Evolutionary conservation across 2,888 invertebrate genomes (phyloP).

Genomic region (Dione juno): DNA sequence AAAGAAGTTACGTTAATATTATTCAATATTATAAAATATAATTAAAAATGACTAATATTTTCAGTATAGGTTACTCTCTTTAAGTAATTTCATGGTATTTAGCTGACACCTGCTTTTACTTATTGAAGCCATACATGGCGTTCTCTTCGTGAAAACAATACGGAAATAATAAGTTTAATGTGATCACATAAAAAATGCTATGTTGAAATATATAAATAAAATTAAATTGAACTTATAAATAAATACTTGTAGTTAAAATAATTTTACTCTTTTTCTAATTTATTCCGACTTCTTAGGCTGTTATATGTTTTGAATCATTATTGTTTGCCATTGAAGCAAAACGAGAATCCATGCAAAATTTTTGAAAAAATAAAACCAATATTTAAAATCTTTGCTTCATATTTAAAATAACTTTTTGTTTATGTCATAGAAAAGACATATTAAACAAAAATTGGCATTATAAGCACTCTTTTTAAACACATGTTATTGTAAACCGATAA

Average conservation of each 20-base stretch:
- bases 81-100: no score
- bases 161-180: neutral
- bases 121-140: slow-evolving; percentile 8
- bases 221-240: no score
- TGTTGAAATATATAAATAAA: neutral
- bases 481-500: slow-evolving; percentile 37
- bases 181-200: neutral
- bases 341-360: slow-evolving; percentile 25
- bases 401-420: neutral
- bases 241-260: no score
- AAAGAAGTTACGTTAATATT: neutral
- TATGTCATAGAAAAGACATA: neutral
- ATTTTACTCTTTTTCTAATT: no score
- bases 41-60: slow-evolving; percentile 1
- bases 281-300: slow-evolving; percentile 44
- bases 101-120: neutral
- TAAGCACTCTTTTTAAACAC: slow-evolving; percentile 15
- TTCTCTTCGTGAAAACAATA: slow-evolving; percentile 13
- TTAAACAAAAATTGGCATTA: slow-evolving; percentile 3
- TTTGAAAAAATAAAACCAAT: neutral
- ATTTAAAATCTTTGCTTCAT: neutral
- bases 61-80: no score
- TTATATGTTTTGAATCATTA: slow-evolving; percentile 50
- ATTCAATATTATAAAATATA: neutral
- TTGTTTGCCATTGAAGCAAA: slow-evolving; percentile 60